Conservation (phyloP, 30 jellyfish, hydroid and myxozoan species). For the Catostylus mosaicus region DNA sequence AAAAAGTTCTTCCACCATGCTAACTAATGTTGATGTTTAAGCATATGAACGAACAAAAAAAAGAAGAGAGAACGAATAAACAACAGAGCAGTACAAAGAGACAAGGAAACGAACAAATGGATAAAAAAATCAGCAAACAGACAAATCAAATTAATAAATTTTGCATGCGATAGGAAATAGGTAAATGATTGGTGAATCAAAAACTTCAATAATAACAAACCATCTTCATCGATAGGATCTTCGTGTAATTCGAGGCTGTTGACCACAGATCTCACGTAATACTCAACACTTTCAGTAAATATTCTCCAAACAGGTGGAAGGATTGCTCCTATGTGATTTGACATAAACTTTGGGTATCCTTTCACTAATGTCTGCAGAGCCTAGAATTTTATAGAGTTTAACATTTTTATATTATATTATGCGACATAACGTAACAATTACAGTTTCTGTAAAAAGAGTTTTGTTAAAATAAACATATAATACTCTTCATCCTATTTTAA, state of each 20-base stretch:
- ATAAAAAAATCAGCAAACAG: background rate
- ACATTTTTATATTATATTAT: too few species aligned
- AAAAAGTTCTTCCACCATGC: too few species aligned
- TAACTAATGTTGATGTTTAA: too few species aligned
- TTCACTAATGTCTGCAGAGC: conserved; percentile 89
- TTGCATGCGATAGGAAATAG: background rate
- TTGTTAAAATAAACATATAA: background rate
- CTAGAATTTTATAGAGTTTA: too few species aligned
- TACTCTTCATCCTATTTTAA: too few species aligned
- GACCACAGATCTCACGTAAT: conserved; percentile 67
- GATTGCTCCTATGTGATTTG: conserved; percentile 65
- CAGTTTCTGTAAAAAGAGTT: background rate
- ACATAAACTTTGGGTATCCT: conserved; percentile 78
- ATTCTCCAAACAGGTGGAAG: conserved; percentile 95
- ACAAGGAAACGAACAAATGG: background rate
- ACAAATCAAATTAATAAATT: background rate
- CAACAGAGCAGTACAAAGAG: background rate
- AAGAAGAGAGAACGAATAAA: background rate
- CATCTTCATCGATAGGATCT: conserved; percentile 96
- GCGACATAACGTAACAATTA: background rate
- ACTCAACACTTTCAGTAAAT: conserved; percentile 88
- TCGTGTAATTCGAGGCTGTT: conserved; percentile 69
- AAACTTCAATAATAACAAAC: conserved; percentile 6
- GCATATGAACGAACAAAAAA: too few species aligned
- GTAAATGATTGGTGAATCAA: background rate